Evolutionary conservation across 2,888 invertebrate genomes (phyloP), one percentile per base, ranked within the genome.

Genomic region (Oligia strigilis): DNA sequence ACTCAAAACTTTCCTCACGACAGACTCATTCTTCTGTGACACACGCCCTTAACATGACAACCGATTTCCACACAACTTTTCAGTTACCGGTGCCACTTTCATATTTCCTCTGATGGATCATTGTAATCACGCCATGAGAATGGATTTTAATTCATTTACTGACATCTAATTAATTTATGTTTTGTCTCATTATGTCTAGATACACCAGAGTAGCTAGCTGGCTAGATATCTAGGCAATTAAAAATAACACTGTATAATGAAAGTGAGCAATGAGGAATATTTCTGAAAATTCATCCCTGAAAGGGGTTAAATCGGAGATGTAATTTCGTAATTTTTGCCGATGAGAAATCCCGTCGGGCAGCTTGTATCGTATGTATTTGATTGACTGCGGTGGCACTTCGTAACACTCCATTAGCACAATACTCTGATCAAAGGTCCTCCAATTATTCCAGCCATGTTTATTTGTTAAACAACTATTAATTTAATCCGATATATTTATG

Each of bases 381-480:
- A 72, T 62, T 78, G 55, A n/a, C 40, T 66, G 5, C 19, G 8
- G 19, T 23, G 19, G 11, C 43, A 49, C 52, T 71, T 71, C 60
- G n/a, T 66, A 78, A 62, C 49, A 72, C 40, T 81, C 29, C 84
- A 72, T 40, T 55, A 62, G 19, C 60, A 29, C 52, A 62, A 72
- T 46, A 55, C 71, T 62, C 52, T 62, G 62, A 73, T 82, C 72
- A 77, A 82, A 86, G 55, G 73, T 72, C 70, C 72, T 71, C 43
- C 52, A 82, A 86, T 74, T 74, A 74, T 67, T 76, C 64, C 75
- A 14, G 8, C 43, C 29, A 36, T 81, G 85, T 83, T 82, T 78
- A 83, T 85, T 80, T 80, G 67, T 74, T 87, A 78, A 78, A 78
- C 83, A 83, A 89, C 81, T 82, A 89, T 89, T 89, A 87, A 89